Evolutionary conservation across 1,140 invertebrate species (phyloP), one percentile per base, ranked within the genome.

Genomic region (Hestina assimilis): DNA sequence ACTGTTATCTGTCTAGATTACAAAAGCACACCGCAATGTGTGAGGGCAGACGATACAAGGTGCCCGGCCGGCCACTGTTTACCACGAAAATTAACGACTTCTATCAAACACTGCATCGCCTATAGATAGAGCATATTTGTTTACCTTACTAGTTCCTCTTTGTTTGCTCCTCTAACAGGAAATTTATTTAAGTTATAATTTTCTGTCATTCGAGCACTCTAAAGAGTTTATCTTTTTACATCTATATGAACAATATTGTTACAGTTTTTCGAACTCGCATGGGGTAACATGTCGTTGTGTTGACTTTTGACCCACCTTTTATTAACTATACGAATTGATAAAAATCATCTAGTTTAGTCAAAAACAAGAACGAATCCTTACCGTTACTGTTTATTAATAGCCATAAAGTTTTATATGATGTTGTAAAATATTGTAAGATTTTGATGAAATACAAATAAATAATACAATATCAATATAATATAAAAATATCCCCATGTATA

Each of bases 161-260:
- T 85, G 83, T 87, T 85, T 85, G 75, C 80, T 57, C 38, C 40
- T 42, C 70, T 71, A 78, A 81, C 83, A 82, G 83, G 82, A 87
- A 85, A 87, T 87, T 85, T 85, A 87, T 87, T 87, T 83, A 73
- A 82, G 77, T 78, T 82, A 85, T 83, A 85, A 85, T 84, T 84
- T 83, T 79, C 72, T 87, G 83, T 87, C 82, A 85, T 84, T 82
- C 65, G 63, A 61, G 66, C 66, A 56, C 54, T 77, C 63, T 63
- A 69, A 81, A 81, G 73, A 74, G 75, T 83, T 79, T 86, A 81
- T 83, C 78, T 79, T 52, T 48, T 63, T 63, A 63, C 51, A 69
- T 61, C 69, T 77, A 60, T 68, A 71, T 54, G 59, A 57, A 62
- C 47, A 59, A 56, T 61, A 55, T 63, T 66, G 54, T 58, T 60